A percentile compares a stretch with the other conserved stretches of the same genome.
Conservation (phyloP, 2,888 invertebrate species). For the Maniola hyperantus region DNA sequence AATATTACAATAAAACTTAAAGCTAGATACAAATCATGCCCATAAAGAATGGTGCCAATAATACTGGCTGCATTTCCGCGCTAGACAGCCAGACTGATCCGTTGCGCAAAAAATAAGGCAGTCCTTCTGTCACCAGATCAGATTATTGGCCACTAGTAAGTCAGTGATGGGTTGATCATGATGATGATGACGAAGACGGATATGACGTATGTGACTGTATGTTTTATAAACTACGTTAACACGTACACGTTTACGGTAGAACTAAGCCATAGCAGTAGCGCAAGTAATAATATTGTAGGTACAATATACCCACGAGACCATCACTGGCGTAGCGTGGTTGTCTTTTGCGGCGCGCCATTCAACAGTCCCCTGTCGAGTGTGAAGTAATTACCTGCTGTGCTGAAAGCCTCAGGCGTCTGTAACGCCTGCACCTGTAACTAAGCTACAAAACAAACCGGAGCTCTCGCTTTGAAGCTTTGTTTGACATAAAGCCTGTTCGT, state of each 20-base stretch:
- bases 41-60: too few species aligned
- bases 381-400: constrained; percentile 49
- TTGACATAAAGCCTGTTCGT: constrained; percentile 5
- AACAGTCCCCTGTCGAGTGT: constrained; percentile 40
- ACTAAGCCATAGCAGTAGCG: not conserved
- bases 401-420: constrained; percentile 35
- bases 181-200: too few species aligned
- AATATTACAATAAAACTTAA: too few species aligned
- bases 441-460: constrained; percentile 1
- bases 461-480: not conserved
- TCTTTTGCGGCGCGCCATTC: not conserved
- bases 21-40: too few species aligned
- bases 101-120: too few species aligned
- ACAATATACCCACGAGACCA: not conserved
- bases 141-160: too few species aligned
- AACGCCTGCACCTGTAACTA: constrained; percentile 22
- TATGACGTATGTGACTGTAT: too few species aligned
- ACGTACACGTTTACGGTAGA: not conserved
- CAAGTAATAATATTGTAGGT: not conserved
- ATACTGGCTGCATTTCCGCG: too few species aligned
- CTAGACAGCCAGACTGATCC: too few species aligned
- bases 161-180: too few species aligned
- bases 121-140: too few species aligned
- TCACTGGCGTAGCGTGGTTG: not conserved
- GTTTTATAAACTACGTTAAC: too few species aligned